Base-by-base conservation (phyloP, 2,888 invertebrate species). In the Hylaea fasciaria region DNA sequence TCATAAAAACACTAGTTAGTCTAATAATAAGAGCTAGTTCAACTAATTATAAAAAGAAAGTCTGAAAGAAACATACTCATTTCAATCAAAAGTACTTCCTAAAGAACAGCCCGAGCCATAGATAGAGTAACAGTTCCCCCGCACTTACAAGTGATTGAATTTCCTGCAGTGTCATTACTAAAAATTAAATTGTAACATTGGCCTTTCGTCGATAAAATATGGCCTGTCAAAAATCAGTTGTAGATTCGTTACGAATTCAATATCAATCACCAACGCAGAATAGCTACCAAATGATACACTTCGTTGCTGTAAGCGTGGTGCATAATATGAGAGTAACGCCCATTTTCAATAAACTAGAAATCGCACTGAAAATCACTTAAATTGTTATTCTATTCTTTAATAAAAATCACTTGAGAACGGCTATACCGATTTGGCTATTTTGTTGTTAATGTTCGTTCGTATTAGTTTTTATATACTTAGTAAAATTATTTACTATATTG, bases 241-340 rank as follows among this genome's bases (percentile, higher is more conserved):
- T 73, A 77, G 73, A 87, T 88, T 89, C 83, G 85, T 83, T 85
- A 81, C 82, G 79, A 83, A 81, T 84, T 78, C 76, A 73, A 86
- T 86, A 88, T 88, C 85, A 87, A 88, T 89, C 87, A 85, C 71
- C 70, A 56, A 68, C 65, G 68, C 70, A 64, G 72, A 76, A 77
- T 73, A 57, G 80, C 77, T 79, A 78, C 81, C 72, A 78, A 71
- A 65, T 77, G 76, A 68, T 74, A 70, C 67, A 72, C 68, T 73
- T 62, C 50, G 51, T 22, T 46, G 57, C 29, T 56, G 37, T 57
- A 14, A 29, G 28, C 53, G 11, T 57, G 67, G 61, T 49, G 0
- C 57, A 70, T 69, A 57, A 57, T 28, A 71, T 48, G 72, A 64
- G 72, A 53, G 59, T 7, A 0, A 65, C 22, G 74, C 76, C n/a